These are phyloP conservation scores for Oreochromis aureus DNA, from an alignment of 2,113 vertebrate genomes.

Conservation along the genomic window DNA sequence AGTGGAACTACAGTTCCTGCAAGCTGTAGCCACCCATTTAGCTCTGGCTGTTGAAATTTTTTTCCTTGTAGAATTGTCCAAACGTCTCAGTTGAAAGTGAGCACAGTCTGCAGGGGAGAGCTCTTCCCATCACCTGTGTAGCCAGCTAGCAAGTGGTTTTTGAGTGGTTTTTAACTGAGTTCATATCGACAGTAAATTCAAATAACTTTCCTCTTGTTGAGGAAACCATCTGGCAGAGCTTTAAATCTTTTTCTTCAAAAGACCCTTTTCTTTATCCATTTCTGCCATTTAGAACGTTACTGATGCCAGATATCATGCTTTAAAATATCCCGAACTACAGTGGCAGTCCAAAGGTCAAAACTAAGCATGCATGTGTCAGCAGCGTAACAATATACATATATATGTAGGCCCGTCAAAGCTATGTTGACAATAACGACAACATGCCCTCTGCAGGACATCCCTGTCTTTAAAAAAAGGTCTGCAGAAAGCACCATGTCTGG, in stretches of 20 bases:
- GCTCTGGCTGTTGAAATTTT: neutral
- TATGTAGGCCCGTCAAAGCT: neutral
- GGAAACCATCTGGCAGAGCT: neutral
- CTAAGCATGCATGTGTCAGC: neutral
- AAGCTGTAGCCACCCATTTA: neutral
- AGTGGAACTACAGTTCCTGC: neutral
- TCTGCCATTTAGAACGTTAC: neutral
- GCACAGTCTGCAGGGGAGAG: neutral
- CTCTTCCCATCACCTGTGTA: neutral
- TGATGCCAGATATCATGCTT: neutral
- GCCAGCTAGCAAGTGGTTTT: neutral
- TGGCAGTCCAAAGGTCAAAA: neutral
- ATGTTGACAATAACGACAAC: neutral
- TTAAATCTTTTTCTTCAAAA: neutral
- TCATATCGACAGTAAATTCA: neutral
- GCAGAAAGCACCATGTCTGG: neutral
- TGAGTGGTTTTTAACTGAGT: neutral
- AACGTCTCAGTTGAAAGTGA: neutral
- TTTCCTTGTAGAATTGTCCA: neutral
- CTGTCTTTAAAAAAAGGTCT: conserved; percentile 23
- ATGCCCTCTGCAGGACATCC: neutral
- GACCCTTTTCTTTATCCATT: neutral
- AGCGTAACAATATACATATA: neutral
- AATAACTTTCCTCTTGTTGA: neutral
- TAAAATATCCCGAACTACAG: neutral